Percentiles rank a stretch among this genome's conserved stretches.
phyloP scores from a whole-genome alignment of 2,797 vertebrate genomes.

The Mustela erminea region DNA sequence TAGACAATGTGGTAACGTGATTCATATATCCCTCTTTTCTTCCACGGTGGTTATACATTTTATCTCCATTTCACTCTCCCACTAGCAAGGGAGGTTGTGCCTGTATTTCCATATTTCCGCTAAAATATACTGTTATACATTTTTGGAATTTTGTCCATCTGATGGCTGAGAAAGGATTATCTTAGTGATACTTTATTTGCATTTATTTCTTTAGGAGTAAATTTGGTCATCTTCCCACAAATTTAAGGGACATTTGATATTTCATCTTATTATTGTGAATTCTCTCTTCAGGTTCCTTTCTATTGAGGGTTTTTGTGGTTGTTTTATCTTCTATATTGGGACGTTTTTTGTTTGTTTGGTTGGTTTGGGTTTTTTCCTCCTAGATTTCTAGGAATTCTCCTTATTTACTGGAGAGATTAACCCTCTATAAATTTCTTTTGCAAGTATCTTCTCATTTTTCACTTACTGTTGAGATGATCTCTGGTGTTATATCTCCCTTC shows the following conservation, averaged over 20 bases:
- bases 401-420: neutral
- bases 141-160: neutral
- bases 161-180: neutral
- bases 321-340: neutral
- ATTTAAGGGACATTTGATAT: neutral
- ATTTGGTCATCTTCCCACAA: neutral
- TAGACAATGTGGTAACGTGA: neutral
- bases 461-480: neutral
- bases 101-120: no score
- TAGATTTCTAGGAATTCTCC: neutral
- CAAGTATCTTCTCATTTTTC: neutral
- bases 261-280: neutral
- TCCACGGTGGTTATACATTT: neutral
- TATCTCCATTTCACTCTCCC: neutral
- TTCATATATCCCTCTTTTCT: neutral
- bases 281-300: neutral
- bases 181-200: neutral
- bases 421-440: neutral
- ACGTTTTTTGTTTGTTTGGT: neutral
- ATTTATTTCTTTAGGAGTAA: neutral
- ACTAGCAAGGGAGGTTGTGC: neutral
- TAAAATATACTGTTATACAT: neutral
- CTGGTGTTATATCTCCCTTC: neutral
- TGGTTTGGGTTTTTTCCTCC: neutral
- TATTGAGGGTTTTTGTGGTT: neutral